Evolutionary conservation across 2,888 invertebrate genomes (phyloP).

Genomic region (Beris morrisii): DNA sequence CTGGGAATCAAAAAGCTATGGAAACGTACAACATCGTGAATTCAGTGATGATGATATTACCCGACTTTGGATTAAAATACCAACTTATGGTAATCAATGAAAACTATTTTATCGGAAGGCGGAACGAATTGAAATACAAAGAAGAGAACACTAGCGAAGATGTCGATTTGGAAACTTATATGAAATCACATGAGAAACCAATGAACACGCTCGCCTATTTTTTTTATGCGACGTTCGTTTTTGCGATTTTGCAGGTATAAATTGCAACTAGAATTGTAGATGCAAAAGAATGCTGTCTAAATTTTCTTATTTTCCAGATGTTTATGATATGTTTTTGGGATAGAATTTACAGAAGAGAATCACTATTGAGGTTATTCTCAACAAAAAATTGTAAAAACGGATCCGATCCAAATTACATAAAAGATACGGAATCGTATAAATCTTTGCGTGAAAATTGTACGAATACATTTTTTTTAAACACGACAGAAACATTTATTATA

Average conservation of each 20-base stretch:
- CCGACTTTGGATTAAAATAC: constrained; percentile 54
- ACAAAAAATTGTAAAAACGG: not conserved
- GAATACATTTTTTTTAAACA: too few species aligned
- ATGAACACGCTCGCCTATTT: not conserved
- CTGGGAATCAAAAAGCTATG: constrained; percentile 47
- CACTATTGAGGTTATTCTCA: too few species aligned
- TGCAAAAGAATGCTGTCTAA: too few species aligned
- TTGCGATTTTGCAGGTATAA: too few species aligned
- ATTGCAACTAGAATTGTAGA: too few species aligned
- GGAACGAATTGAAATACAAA: constrained; percentile 38
- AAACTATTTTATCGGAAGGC: constrained; percentile 46
- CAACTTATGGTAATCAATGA: constrained; percentile 53
- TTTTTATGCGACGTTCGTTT: not conserved
- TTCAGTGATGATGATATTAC: constrained; percentile 47
- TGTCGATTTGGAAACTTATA: too few species aligned
- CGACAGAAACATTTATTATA: too few species aligned
- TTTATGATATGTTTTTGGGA: constrained; percentile 47
- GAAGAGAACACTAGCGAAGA: too few species aligned
- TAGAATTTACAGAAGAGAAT: constrained; percentile 43
- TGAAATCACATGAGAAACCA: too few species aligned
- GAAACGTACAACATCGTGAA: constrained; percentile 46
- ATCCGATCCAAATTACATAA: too few species aligned
- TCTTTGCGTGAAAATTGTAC: too few species aligned
- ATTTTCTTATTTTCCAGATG: constrained; percentile 39
- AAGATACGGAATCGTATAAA: too few species aligned